Conservation (phyloP, 2,888 invertebrate genomes). For the Crossocerus cetratus region DNA sequence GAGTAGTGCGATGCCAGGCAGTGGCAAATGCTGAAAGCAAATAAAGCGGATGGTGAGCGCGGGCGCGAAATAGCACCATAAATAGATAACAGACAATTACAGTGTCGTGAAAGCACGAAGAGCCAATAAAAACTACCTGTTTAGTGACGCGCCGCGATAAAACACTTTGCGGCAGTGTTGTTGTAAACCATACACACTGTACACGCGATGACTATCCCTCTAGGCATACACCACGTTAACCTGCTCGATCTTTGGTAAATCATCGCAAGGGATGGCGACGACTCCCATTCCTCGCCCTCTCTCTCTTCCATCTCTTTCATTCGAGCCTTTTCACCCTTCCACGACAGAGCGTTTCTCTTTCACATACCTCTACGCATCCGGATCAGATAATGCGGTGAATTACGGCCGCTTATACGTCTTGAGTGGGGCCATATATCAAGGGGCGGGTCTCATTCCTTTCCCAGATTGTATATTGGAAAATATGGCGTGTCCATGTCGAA, state of each 20-base stretch:
- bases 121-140: no score
- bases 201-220: background rate
- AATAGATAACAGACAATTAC: no score
- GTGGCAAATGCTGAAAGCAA: no score
- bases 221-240: slow-evolving; percentile 5
- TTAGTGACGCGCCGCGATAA: no score
- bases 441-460: slow-evolving; percentile 56
- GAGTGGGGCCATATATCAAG: slow-evolving; percentile 64
- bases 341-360: slow-evolving; percentile 35
- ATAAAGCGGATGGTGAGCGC: no score
- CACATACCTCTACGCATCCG: slow-evolving; percentile 45
- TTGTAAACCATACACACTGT: no score
- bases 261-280: slow-evolving; percentile 25
- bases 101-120: no score
- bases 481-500: slow-evolving; percentile 60
- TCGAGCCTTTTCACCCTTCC: slow-evolving; percentile 29
- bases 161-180: no score
- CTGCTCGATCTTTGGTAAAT: slow-evolving; percentile 39
- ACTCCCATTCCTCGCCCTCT: background rate
- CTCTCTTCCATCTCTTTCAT: background rate
- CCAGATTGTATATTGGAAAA: slow-evolving; percentile 65
- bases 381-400: slow-evolving; percentile 66
- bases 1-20: no score
- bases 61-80: no score
- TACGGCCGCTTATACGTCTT: slow-evolving; percentile 64